phyloP scores from a whole-genome alignment of 30 jellyfish, hydroid and myxozoan genomes.

The Morbakka virulenta region DNA sequence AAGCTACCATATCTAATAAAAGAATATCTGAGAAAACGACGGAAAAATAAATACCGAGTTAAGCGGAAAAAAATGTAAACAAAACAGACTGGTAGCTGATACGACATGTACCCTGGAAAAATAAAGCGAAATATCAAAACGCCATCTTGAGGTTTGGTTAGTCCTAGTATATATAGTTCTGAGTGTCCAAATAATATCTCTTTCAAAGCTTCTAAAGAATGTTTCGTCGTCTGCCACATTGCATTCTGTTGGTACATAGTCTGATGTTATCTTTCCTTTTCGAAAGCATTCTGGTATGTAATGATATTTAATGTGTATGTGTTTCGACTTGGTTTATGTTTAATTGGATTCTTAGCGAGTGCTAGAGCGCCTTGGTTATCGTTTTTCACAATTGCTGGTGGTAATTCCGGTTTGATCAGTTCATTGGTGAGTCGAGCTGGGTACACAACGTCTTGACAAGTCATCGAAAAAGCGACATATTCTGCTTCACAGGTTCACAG shows the following conservation, averaged over 20 bases:
- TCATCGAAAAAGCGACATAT: constrained; percentile 29
- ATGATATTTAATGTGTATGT: neutral
- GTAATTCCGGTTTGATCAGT: neutral
- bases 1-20: too few relatives aligned
- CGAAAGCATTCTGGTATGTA: neutral
- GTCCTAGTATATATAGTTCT: too few relatives aligned
- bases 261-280: neutral
- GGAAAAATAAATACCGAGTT: too few relatives aligned
- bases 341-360: neutral
- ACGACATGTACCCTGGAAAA: too few relatives aligned
- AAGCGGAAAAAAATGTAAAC: too few relatives aligned
- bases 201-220: neutral
- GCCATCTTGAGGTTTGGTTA: neutral
- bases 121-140: neutral
- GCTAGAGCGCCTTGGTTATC: neutral
- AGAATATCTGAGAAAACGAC: too few relatives aligned
- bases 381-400: constrained; percentile 32
- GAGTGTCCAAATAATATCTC: neutral
- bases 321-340: neutral
- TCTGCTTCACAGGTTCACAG: constrained; percentile 50
- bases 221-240: neutral
- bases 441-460: constrained; percentile 43
- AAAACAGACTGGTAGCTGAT: too few relatives aligned
- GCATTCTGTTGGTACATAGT: neutral
- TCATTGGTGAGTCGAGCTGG: constrained; percentile 25